phyloP scores from a whole-genome alignment of 2,113 vertebrate species.

The Oreotrochilus melanogaster region DNA sequence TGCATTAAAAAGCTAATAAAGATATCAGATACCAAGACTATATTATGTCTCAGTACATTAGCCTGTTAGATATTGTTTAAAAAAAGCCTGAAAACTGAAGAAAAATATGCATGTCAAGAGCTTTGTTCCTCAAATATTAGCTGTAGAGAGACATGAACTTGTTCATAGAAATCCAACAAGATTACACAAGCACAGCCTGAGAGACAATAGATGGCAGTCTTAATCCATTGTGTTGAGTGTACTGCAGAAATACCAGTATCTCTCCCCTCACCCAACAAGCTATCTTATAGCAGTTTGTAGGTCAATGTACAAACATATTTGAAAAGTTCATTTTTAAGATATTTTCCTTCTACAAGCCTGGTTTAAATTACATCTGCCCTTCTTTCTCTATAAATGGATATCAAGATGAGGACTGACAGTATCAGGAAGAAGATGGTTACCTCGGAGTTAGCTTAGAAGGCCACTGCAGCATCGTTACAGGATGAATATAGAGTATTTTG shows the following conservation, averaged over 20 bases:
- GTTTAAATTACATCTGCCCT: neutral
- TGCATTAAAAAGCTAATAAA: neutral
- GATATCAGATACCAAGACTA: neutral
- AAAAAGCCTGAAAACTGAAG: neutral
- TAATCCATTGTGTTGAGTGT: neutral
- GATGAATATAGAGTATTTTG: neutral
- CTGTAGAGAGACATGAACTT: neutral
- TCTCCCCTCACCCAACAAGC: neutral
- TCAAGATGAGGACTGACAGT: neutral
- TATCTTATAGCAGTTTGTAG: constrained; percentile 19
- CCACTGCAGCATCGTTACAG: neutral
- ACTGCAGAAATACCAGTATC: neutral
- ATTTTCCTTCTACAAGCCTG: neutral
- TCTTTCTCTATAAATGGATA: neutral
- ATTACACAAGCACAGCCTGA: neutral
- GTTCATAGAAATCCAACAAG: neutral
- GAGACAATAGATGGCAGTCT: constrained; percentile 70
- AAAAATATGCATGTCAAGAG: neutral
- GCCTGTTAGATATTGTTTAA: neutral
- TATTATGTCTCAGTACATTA: neutral
- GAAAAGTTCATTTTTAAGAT: constrained; percentile 35
- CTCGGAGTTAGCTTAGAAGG: neutral
- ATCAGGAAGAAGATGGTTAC: neutral
- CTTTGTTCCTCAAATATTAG: neutral
- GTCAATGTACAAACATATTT: constrained; percentile 15